Evolutionary conservation across 2,888 invertebrate genomes (phyloP).

Genomic region (Unio pictorum): DNA sequence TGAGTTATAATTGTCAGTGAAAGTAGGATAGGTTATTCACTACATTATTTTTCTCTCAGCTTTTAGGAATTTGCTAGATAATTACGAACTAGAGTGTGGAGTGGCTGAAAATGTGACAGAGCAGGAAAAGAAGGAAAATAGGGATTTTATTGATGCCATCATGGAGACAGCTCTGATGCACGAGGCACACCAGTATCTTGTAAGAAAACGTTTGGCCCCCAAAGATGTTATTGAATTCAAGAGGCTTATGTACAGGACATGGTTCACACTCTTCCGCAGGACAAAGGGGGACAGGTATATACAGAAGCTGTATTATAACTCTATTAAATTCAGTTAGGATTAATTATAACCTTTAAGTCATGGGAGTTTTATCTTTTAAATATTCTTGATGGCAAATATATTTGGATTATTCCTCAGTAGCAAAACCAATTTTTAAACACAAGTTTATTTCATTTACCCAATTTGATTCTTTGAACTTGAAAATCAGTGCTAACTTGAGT

Average conservation of each 20-base stretch:
- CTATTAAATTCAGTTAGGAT: no score
- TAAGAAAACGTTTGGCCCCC: conserved; percentile 54
- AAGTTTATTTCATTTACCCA: no score
- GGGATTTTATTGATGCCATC: conserved; percentile 64
- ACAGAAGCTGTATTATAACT: not conserved
- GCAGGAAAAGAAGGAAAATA: conserved; percentile 66
- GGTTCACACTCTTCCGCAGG: conserved; percentile 68
- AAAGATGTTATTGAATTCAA: conserved; percentile 61
- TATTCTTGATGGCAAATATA: no score
- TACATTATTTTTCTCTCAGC: conserved; percentile 41
- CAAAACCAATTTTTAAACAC: no score
- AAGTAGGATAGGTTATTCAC: no score
- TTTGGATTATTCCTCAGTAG: no score
- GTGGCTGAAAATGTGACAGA: conserved; percentile 62
- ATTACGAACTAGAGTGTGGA: conserved; percentile 67
- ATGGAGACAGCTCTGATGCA: conserved; percentile 69
- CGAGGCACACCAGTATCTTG: conserved; percentile 66
- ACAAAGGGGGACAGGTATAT: conserved; percentile 58
- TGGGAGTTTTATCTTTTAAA: no score
- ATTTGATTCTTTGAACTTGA: no score
- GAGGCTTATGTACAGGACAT: conserved; percentile 62
- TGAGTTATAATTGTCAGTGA: no score
- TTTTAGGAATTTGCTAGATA: conserved; percentile 68
- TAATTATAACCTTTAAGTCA: no score
- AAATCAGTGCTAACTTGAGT: no score